Evolutionary conservation across 2,888 invertebrate genomes (phyloP).

Genomic region (Brachypterus glaber): DNA sequence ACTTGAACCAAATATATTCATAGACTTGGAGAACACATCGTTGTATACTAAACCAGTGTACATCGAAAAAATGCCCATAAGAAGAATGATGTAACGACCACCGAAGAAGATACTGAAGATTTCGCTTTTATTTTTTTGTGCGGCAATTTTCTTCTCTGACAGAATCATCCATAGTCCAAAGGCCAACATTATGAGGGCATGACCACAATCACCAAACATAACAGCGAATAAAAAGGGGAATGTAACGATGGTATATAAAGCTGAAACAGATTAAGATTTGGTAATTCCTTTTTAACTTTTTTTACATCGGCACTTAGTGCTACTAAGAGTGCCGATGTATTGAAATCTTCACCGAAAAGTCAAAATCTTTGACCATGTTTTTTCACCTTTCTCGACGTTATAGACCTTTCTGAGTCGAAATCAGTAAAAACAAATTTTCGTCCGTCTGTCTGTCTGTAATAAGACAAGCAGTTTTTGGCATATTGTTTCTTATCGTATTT

Average conservation of each 20-base stretch:
- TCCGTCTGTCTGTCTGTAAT: no score
- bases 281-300: no score
- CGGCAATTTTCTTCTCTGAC: slow-evolving; percentile 65
- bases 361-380: no score
- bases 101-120: slow-evolving; percentile 68
- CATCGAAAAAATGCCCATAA: slow-evolving; percentile 71
- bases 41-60: slow-evolving; percentile 74
- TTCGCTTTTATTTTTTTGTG: slow-evolving; percentile 61
- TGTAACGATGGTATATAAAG: slow-evolving; percentile 57
- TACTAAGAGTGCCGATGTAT: no score
- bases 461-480: no score
- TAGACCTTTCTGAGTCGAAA: no score
- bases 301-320: no score
- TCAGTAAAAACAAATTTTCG: no score
- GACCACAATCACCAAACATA: slow-evolving; percentile 95
- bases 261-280: no score
- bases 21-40: slow-evolving; percentile 66
- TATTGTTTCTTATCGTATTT: no score
- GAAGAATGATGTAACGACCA: slow-evolving; percentile 66
- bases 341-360: no score
- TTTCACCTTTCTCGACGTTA: no score
- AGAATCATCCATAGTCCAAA: slow-evolving; percentile 76
- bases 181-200: slow-evolving; percentile 72
- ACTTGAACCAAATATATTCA: slow-evolving; percentile 61
- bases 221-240: slow-evolving; percentile 93